Conservation (phyloP, 2,797 vertebrate species). For the Cryptoblepharus egeriae region DNA sequence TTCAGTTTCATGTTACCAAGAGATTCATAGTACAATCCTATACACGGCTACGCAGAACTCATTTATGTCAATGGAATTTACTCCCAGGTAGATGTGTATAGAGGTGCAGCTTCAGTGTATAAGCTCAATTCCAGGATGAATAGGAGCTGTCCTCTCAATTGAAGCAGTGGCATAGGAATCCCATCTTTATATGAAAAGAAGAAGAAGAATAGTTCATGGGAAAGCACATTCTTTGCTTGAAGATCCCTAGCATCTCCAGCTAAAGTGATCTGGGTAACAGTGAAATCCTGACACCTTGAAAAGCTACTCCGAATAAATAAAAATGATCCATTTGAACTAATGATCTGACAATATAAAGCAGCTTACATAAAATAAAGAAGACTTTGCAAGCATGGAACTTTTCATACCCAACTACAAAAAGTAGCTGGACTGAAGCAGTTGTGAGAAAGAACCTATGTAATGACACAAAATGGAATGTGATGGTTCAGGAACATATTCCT, state of each 20-base stretch:
- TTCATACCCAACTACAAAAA: background rate
- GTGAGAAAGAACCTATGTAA: background rate
- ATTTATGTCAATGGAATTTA: too few species aligned
- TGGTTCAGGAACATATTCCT: background rate
- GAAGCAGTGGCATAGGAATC: background rate
- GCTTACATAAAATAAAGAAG: background rate
- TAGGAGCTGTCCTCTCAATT: background rate
- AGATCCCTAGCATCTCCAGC: too few species aligned
- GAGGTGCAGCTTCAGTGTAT: background rate
- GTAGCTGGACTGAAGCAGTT: background rate
- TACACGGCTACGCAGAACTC: too few species aligned
- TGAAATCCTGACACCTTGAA: background rate
- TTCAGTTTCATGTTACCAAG: background rate
- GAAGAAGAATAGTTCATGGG: too few species aligned
- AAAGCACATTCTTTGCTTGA: too few species aligned
- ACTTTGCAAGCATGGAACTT: background rate
- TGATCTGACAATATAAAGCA: too few species aligned
- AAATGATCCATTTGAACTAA: background rate
- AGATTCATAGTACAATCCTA: background rate
- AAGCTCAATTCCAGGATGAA: background rate
- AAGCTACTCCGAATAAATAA: background rate
- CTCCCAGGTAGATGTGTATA: too few species aligned
- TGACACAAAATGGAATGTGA: background rate
- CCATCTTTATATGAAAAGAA: too few species aligned
- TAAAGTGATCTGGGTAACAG: too few species aligned